Conservation (phyloP, 1,140 invertebrate species). For the Solenopsis invicta region DNA sequence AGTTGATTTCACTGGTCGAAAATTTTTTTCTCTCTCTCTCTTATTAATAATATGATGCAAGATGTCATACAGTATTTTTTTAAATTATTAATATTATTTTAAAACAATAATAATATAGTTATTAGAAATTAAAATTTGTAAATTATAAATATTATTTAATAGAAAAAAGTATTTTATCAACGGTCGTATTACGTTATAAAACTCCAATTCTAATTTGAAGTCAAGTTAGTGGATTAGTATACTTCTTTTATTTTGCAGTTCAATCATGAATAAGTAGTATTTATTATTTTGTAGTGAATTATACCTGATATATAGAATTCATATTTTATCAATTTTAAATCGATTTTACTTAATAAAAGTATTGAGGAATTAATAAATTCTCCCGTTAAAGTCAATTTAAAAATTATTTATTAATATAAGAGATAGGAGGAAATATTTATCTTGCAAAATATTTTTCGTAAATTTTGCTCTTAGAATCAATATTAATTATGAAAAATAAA, state of each 20-base stretch:
- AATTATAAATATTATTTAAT: not conserved
- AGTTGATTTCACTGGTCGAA: not conserved
- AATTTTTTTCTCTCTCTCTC: too few species aligned
- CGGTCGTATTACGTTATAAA: not conserved
- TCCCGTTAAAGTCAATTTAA: too few species aligned
- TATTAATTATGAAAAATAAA: not conserved
- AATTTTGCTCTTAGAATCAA: not conserved
- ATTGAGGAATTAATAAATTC: too few species aligned
- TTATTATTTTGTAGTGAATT: too few species aligned
- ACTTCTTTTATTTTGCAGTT: too few species aligned
- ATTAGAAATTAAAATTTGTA: not conserved
- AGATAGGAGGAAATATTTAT: not conserved
- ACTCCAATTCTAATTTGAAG: not conserved
- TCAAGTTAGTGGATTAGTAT: too few species aligned
- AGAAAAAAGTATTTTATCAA: not conserved
- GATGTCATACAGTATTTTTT: not conserved
- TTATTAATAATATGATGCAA: not conserved
- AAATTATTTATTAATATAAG: not conserved
- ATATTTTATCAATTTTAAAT: too few species aligned
- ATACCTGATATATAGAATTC: too few species aligned
- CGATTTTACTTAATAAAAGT: too few species aligned
- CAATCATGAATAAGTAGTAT: too few species aligned
- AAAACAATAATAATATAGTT: not conserved
- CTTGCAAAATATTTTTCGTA: not conserved
- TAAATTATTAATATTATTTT: not conserved